Conservation (phyloP, 2,888 invertebrate species). For the Andrena praecox region DNA sequence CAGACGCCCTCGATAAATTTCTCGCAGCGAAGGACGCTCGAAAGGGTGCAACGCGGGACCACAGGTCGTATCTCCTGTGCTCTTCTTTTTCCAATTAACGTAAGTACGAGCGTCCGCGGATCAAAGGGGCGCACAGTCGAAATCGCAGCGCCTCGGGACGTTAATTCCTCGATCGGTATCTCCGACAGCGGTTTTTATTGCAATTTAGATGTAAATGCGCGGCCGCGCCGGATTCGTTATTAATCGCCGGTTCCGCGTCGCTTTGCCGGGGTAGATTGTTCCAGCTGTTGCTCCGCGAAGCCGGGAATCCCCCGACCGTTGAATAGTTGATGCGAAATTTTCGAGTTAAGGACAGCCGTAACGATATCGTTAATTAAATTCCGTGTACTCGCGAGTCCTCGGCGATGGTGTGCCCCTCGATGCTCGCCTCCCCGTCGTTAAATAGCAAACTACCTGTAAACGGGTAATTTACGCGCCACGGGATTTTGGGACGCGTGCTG, state of each 20-base stretch:
- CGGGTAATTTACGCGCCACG: slow-evolving; percentile 18
- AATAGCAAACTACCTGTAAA: slow-evolving; percentile 59
- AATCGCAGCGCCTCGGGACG: background rate
- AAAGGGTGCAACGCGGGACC: background rate
- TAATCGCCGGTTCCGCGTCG: slow-evolving; percentile 19
- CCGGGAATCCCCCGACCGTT: slow-evolving; percentile 11
- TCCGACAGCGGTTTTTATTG: slow-evolving; percentile 29
- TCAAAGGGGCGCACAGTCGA: slow-evolving; percentile 9
- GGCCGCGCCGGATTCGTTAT: slow-evolving; percentile 22
- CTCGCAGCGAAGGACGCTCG: slow-evolving; percentile 7
- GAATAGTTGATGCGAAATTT: slow-evolving; percentile 45
- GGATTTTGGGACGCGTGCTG: background rate
- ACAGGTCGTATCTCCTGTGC: slow-evolving; percentile 30
- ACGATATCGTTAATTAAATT: slow-evolving; percentile 63
- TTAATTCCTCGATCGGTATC: slow-evolving; percentile 38
- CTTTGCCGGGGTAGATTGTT: slow-evolving; percentile 23
- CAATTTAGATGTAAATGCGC: slow-evolving; percentile 25
- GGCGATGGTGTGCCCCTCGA: slow-evolving; percentile 21
- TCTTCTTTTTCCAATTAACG: slow-evolving; percentile 22
- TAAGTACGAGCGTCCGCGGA: slow-evolving; percentile 8
- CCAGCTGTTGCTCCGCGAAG: slow-evolving; percentile 6
- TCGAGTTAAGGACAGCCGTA: slow-evolving; percentile 55
- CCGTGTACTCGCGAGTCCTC: slow-evolving; percentile 42
- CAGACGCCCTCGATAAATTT: background rate
- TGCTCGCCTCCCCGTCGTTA: slow-evolving; percentile 35